Evolutionary conservation across 30 jellyfish, hydroid and myxozoan species (phyloP), one percentile per base, ranked within the genome.

Genomic region (Calvadosia cruxmelitensis): DNA sequence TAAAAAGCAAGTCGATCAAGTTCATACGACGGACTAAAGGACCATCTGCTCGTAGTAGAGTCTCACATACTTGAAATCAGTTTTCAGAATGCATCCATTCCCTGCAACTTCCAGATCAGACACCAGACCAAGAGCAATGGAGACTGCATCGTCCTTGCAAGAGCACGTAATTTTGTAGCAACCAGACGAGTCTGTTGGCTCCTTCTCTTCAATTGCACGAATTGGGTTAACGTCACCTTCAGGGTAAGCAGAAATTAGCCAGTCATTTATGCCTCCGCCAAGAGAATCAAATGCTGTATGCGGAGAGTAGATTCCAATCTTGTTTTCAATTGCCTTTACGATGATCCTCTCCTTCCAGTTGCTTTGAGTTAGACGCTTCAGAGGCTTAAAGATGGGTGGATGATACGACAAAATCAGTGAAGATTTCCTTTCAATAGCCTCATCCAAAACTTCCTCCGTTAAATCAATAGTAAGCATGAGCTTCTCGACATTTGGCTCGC

Each of bases 291-390:
- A 80, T 31, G 87, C 61, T 0, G 99, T 92, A 50, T 92, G 99
- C 0, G 96, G 96, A 0, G 96, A 84, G 67, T 92, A 92, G 10
- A 92, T 71, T 2, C 95, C 96, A 27, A 92, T 80, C 25, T 94
- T 78, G 48, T 92, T 75, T 79, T 83, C 95, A 13, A 85, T n/a
- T 3, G 92, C 80, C 53, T 75, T 83, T 13, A 69, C 67, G 29
- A 83, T 28, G 1, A 92, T 67, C 50, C 93, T 52, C 61, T 92
- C 93, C 53, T 92, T 84, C 96, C 96, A 83, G 25, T 70, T 71
- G 3, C 78, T 78, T 63, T 80, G 93, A 0, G 83, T 50, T 24
- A 92, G 29, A 30, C 93, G 26, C 63, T 92, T 92, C 25, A 92
- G 35, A 1, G 93, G 81, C 49, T 32, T 66, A 51, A 92, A 92